Base-by-base conservation (phyloP, 2,888 invertebrate species). In the Cryptus armator region DNA sequence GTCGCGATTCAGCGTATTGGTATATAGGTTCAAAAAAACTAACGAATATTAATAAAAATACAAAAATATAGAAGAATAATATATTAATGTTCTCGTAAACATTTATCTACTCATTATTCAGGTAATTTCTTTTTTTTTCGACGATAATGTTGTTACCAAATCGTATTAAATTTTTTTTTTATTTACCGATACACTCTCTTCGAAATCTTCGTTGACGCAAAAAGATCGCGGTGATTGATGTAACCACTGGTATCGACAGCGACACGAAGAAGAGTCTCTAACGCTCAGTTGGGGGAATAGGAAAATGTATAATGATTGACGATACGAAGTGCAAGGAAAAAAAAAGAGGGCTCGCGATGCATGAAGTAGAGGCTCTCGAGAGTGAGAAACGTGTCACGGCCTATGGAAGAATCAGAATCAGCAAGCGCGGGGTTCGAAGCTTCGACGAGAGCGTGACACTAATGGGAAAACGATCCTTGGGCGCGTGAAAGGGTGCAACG, bases 381-480 rank as follows among this genome's bases (percentile, higher is more conserved):
- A 81, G 82, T 48, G 76, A 56, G 71, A 82, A 72, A 72, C 71
- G 71, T 72, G 82, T 77, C 77, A 72, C 66, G 71, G 56, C 59
- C 62, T 62, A 32, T 44, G 62, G 19, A 10, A 24, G n/a, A 24
- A 62, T 37, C 64, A 16, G 71, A 12, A 53, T n/a, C 71, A n/a
- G 71, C 53, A 16, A 48, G 2, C 48, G 74, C 74, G 74, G 56
- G 71, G 66, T 66, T 71, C 82, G 64, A 77, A 64, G 71, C 68
- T 66, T 71, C 82, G 64, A 77, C 82, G 66, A 66, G 64, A 66
- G 71, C 79, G 82, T 37, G 71, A 79, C 77, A 75, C 81, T 83
- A 84, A 86, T 86, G 86, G 86, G 81, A 84, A 86, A 86, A 86
- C 81, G 83, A 83, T 84, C 80, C 83, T 64, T 74, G 74, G 62